Evolutionary conservation across 2,113 vertebrate species (phyloP), one percentile per base, ranked within the genome.

Genomic region (Xiphorhynchus elegans): DNA sequence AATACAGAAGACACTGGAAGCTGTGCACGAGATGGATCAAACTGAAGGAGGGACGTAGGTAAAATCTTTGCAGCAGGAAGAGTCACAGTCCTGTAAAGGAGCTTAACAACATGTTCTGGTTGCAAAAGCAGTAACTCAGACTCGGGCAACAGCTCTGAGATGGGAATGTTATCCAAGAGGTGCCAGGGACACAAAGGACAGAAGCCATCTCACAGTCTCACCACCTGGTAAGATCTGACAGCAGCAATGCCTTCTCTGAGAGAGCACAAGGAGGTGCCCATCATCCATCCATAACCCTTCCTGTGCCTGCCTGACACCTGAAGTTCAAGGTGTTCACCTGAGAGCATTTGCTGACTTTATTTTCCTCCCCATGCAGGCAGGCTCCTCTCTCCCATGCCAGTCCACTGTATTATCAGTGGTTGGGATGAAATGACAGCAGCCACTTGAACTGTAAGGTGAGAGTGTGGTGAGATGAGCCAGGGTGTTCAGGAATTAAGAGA

Each of bases 371-470:
- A 2, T 0, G 0, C 2, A 20, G 52, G 44, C 29, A 69, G 10
- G n/a, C 2, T 83, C 19, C 37, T 74, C 21, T 66, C 6, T 84
- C 4, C 37, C 12, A 0, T 10, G 33, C 26, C 73, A 37, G 46
- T 47, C 4, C 37, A 31, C 3, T 0, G 0, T 35, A 16, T 16
- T 6, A 2, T 9, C 2, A 1, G 53, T 29, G 17, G 0, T 7
- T 2, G 4, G 74, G 60, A 35, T 56, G 42, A 88, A 85, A 75
- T 0, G 0, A 15, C 37, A 58, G 55, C 53, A 58, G 10, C 8
- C 10, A 26, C 1, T 4, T 46, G 44, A 77, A 53, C 3, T 42
- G 37, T 20, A 19, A 21, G 68, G 29, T 15, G 31, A 52, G 21
- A 66, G 7, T 0, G 0, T 15, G 35, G 42, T 42, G 58, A 42